These are phyloP conservation scores for Ifrita kowaldi DNA, from an alignment of 2,113 vertebrate species.

Conservation along the genomic window DNA sequence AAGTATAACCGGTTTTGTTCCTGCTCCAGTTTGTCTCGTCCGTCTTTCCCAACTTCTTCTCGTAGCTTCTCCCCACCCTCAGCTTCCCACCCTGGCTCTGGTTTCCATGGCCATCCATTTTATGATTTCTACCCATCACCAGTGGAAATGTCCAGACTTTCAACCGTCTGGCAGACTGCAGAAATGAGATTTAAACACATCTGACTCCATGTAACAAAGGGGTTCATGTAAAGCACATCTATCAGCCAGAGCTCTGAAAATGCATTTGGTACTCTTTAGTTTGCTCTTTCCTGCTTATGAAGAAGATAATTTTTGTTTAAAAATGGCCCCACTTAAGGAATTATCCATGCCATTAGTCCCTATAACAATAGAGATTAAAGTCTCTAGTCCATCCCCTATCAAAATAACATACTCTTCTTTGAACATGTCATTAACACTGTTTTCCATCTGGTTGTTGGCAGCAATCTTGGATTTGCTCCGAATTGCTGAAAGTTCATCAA, in stretches of 20 bases:
- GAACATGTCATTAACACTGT: constrained; percentile 68
- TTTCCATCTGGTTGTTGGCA: constrained; percentile 68
- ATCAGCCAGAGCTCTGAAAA: constrained; percentile 24
- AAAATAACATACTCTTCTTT: constrained; percentile 65
- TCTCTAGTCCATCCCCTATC: constrained; percentile 52
- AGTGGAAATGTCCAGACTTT: neutral
- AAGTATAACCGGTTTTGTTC: neutral
- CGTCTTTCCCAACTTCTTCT: neutral
- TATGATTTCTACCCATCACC: neutral
- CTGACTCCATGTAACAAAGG: constrained; percentile 21
- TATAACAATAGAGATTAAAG: constrained; percentile 66
- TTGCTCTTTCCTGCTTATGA: constrained; percentile 41
- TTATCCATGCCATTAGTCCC: constrained; percentile 57
- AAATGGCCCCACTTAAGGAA: constrained; percentile 56
- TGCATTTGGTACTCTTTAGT: constrained; percentile 41
- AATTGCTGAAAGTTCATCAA: constrained; percentile 67
- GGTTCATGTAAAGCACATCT: neutral
- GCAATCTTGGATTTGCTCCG: constrained; percentile 44
- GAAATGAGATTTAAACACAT: constrained; percentile 25
- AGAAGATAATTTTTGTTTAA: constrained; percentile 67
- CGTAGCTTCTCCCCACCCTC: neutral
- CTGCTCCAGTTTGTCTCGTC: neutral
- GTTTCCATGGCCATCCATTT: neutral
- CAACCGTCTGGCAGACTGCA: neutral
- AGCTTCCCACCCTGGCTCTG: neutral